These are phyloP conservation scores for Megalopta genalis DNA, from an alignment of 1,140 invertebrate species.

Conservation along the genomic window DNA sequence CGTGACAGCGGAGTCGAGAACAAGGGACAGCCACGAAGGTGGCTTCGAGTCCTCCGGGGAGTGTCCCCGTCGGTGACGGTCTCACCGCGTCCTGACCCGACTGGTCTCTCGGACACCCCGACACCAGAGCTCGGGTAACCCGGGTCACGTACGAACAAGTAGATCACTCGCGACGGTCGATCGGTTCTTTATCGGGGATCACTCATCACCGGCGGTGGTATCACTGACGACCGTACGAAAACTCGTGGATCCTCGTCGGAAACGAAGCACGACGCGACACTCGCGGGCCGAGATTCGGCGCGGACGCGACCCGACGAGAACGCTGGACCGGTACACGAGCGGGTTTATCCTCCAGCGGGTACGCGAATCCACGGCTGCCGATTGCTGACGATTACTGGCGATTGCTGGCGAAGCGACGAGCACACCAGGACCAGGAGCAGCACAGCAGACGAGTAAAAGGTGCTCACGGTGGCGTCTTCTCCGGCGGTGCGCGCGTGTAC, in stretches of 20 bases:
- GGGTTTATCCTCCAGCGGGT: slow-evolving; percentile 12
- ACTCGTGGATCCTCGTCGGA: background rate
- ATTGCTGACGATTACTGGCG: background rate
- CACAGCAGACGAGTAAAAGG: slow-evolving; percentile 45
- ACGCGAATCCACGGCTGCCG: slow-evolving; percentile 11
- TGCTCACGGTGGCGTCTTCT: slow-evolving; percentile 35
- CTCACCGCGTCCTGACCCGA: background rate
- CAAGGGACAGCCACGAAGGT: background rate
- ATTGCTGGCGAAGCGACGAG: slow-evolving; percentile 17
- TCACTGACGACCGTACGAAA: slow-evolving; percentile 1
- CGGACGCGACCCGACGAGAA: too few relatives aligned
- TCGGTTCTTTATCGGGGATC: slow-evolving; percentile 40
- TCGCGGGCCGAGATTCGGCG: too few relatives aligned
- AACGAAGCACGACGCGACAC: background rate
- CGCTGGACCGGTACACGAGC: slow-evolving; percentile 40
- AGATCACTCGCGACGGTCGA: slow-evolving; percentile 50
- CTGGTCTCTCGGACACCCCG: background rate
- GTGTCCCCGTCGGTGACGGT: slow-evolving; percentile 22
- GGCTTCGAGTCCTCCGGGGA: slow-evolving; percentile 25
- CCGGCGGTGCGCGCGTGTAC: slow-evolving; percentile 37
- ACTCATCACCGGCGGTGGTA: slow-evolving; percentile 40
- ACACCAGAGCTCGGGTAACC: background rate
- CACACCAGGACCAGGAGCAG: background rate
- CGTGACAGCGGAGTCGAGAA: slow-evolving; percentile 1
- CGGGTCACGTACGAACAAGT: background rate